phyloP scores from a whole-genome alignment of 1,140 invertebrate species.

The Euwallacea fornicatus region DNA sequence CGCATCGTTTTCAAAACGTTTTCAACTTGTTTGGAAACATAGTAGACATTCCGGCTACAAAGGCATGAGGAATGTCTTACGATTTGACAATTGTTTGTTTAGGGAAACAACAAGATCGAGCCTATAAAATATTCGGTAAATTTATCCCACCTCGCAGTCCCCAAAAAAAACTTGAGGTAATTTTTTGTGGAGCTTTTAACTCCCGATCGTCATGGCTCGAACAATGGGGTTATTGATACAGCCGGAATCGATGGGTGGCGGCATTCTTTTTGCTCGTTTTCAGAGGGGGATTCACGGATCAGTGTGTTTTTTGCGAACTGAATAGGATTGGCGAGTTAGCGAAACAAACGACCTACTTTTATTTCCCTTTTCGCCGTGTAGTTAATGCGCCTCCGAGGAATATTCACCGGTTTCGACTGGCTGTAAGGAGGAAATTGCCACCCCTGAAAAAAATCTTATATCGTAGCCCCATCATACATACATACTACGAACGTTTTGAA shows the following conservation, averaged over 20 bases:
- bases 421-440: neutral
- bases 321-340: constrained; percentile 6
- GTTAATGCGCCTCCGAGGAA: constrained; percentile 3
- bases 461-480: neutral
- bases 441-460: neutral
- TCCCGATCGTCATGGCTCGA: constrained; percentile 1
- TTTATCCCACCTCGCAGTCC: neutral
- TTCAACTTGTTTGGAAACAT: too few relatives aligned
- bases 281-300: constrained; percentile 16
- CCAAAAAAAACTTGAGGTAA: neutral
- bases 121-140: too few relatives aligned
- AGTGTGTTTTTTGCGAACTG: constrained; percentile 19
- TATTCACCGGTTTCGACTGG: neutral
- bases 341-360: constrained; percentile 25
- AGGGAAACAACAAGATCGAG: too few relatives aligned
- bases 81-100: too few relatives aligned
- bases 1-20: too few relatives aligned
- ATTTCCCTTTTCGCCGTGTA: constrained; percentile 9
- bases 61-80: too few relatives aligned
- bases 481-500: constrained; percentile 1
- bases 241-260: constrained; percentile 16
- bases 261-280: constrained; percentile 13
- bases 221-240: constrained; percentile 24
- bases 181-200: constrained; percentile 7
- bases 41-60: too few relatives aligned